Conservation (phyloP, 2,888 invertebrate genomes). For the Parasteatoda lunata region DNA sequence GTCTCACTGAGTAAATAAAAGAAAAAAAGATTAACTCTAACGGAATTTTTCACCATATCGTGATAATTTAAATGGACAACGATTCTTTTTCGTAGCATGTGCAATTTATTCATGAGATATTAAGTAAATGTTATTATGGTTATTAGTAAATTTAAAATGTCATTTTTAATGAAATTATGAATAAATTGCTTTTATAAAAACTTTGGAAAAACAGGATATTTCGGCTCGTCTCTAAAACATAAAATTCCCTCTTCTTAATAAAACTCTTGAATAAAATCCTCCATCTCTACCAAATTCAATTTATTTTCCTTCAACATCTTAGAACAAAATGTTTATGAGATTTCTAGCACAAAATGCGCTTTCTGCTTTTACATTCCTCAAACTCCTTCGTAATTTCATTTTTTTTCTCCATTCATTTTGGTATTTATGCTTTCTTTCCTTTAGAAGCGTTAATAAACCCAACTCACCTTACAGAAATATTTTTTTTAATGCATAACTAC, state of each 20-base stretch:
- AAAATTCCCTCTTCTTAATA: neutral
- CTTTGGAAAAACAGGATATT: neutral
- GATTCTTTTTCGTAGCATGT: too few species aligned
- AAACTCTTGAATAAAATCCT: neutral
- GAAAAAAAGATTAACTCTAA: too few species aligned
- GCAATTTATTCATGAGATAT: too few species aligned
- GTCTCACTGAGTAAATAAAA: too few species aligned
- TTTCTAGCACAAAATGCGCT: constrained; percentile 3
- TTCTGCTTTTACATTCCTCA: neutral
- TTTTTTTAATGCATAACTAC: constrained; percentile 21
- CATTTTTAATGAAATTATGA: neutral
- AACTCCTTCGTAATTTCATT: neutral
- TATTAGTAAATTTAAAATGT: too few species aligned
- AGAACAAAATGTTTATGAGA: constrained; percentile 20
- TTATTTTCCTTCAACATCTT: constrained; percentile 4
- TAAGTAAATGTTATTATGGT: too few species aligned
- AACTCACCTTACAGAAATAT: constrained; percentile 3
- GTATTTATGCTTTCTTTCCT: neutral
- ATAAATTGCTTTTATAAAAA: neutral
- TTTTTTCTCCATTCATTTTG: neutral
- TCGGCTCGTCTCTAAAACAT: neutral
- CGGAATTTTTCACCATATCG: too few species aligned
- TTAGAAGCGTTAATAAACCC: constrained; percentile 40
- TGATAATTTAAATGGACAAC: too few species aligned
- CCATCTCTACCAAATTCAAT: neutral